Evolutionary conservation across 2,797 vertebrate species (phyloP).

Genomic region (Hylomyscus alleni): DNA sequence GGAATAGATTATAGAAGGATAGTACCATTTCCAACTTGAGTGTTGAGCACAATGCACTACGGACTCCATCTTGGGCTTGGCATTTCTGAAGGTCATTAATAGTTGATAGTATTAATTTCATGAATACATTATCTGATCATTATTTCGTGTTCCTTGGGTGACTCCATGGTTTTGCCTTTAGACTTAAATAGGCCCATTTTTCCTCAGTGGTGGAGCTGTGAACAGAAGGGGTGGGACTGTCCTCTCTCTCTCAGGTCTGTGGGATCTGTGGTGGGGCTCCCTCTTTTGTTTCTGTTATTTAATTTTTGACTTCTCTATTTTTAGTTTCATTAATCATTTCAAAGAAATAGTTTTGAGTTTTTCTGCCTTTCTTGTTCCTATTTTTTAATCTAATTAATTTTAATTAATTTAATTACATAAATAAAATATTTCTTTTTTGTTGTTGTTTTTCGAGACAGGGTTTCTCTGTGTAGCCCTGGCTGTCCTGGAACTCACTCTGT

Average conservation of each 20-base stretch:
- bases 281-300: background rate
- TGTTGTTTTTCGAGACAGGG: too few species aligned
- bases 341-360: background rate
- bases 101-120: background rate
- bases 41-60: background rate
- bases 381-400: background rate
- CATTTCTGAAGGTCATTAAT: background rate
- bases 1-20: background rate
- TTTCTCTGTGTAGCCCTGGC: too few species aligned
- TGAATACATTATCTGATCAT: too few species aligned
- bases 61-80: background rate
- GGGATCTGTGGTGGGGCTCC: accelerated
- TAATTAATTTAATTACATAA: background rate
- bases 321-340: background rate
- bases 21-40: background rate
- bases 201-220: background rate
- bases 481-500: too few species aligned
- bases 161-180: background rate
- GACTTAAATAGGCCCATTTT: background rate
- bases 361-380: background rate
- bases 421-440: background rate
- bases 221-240: accelerated
- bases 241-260: accelerated
- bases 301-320: background rate
- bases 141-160: background rate